Evolutionary conservation across 2,113 vertebrate species (phyloP), one percentile per base, ranked within the genome.

Genomic region (Raja brachyura): DNA sequence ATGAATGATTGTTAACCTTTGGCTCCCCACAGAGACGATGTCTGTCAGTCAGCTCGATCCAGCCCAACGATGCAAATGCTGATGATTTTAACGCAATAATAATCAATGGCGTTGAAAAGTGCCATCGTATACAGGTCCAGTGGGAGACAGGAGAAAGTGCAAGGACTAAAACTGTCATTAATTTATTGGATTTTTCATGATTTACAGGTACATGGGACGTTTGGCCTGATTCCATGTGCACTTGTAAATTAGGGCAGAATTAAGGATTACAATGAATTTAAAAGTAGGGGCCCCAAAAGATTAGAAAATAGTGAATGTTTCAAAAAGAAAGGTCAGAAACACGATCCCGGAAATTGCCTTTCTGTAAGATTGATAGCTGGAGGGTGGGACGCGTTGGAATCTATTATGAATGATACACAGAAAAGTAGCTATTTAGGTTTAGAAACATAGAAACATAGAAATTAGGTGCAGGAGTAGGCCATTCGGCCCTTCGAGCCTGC

Each of bases 181-280:
- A 86, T n/a, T 25, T 59, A 59, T 54, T 61, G 11, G 25, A 0
- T 13, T n/a, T 61, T 86, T 86, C 10, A 86, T 4, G 25, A 59
- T n/a, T 61, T 86, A 6, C 56, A 86, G n/a, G 81, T 56, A 56
- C 48, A 8, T 14, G 81, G 25, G 61, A 11, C 81, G n/a, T 61
- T 61, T 61, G 81, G 81, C 81, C 81, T 86, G 81, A 86, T 4
- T 61, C 81, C 81, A 86, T n/a, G 56, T 11, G 61, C n/a, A 83
- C 79, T n/a, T 4, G 4, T 28, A 59, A 86, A 86, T 61, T 61
- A n/a, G 81, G 13, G 4, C 81, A 86, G 28, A 61, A 56, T 13
- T 16, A 86, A 86, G 10, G 28, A 31, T 25, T n/a, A 10, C 81
- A 11, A 54, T 85, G 81, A 56, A 59, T 54, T 85, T 59, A 85